Evolutionary conservation across 2,797 vertebrate genomes (phyloP), one percentile per base, ranked within the genome.

Genomic region (Danio choprae): DNA sequence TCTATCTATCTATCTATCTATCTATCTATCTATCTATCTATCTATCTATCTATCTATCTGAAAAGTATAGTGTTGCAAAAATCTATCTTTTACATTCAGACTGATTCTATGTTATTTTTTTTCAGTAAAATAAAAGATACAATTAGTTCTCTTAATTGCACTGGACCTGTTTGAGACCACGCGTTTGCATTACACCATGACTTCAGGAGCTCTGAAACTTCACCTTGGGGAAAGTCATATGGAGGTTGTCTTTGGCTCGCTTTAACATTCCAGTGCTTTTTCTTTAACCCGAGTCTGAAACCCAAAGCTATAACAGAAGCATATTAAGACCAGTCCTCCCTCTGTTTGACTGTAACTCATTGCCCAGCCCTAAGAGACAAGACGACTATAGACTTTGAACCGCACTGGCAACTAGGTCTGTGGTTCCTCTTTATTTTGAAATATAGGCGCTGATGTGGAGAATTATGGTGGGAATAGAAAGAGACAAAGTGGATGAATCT

Each of bases 181-280:
- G 55, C 56, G 75, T 46, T 13, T 13, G 44, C 36, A 5, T 53
- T 71, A 12, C 38, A 18, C 44, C 36, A 48, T 70, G 50, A 62
- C 43, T 77, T 64, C 50, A 67, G 36, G 56, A 77, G 51, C 67
- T 71, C 12, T 58, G 69, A 83, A 81, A 77, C 67, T 69, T 72
- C 43, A 72, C 83, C 83, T 87, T 48, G 64, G 43, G 69, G 69
- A 85, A 89, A 84, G 81, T 85, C 56, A 79, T 55, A 38, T 40
- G 68, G 40, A 65, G 65, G 46, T 51, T 79, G 81, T 51, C 3
- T 78, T 81, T 53, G 74, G 51, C 69, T 68, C 15, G 15, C 55
- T 60, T 71, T 77, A 80, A 67, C 62, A 85, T 84, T 85, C 75
- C 81, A 67, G 69, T n/a, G 58, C 41, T 81, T 83, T 78, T 64